Evolutionary conservation across 2,797 vertebrate species (phyloP), one percentile per base, ranked within the genome.

Genomic region (Lateolabrax maculatus): DNA sequence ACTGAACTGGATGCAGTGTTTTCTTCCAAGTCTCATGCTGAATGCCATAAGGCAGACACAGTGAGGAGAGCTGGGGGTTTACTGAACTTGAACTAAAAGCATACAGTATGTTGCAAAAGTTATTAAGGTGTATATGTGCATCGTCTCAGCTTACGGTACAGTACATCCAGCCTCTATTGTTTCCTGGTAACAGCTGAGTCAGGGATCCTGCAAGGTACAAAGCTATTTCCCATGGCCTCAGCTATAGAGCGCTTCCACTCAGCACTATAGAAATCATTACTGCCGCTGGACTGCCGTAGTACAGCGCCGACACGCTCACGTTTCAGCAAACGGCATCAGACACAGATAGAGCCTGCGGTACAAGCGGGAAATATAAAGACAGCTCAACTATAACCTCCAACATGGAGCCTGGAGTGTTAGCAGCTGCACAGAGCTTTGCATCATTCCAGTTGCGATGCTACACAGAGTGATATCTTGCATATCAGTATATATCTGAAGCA

Each of bases 241-340:
- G 88, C 85, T 81, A 66, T 52, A 83, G 70, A 81, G 87, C 46
- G 49, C 44, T 76, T 84, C 80, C 80, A 87, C 79, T 90, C 85
- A 92, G 89, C 92, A 89, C 69, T 86, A 74, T 48, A 80, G 76
- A 84, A 90, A 90, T 89, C 89, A 84, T 91, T 92, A 89, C 82
- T 75, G 90, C 75, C 77, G 69, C 75, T 52, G 52, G 75, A 69
- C 71, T 82, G 64, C 68, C 29, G 61, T 10, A 67, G 48, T 5
- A 60, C 29, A 72, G 57, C 67, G 61, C 11, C 8, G 31, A 58
- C 75, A 63, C 13, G 10, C 25, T 70, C 58, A 69, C 4, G 12
- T 52, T 66, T 29, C 55, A 77, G 63, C n/a, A 48, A 37, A 52
- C 44, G 25, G 52, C 46, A 56, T 46, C 58, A 57, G n/a, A 48